Conservation (phyloP, 1,140 invertebrate species). For the Brachionus rubens region DNA sequence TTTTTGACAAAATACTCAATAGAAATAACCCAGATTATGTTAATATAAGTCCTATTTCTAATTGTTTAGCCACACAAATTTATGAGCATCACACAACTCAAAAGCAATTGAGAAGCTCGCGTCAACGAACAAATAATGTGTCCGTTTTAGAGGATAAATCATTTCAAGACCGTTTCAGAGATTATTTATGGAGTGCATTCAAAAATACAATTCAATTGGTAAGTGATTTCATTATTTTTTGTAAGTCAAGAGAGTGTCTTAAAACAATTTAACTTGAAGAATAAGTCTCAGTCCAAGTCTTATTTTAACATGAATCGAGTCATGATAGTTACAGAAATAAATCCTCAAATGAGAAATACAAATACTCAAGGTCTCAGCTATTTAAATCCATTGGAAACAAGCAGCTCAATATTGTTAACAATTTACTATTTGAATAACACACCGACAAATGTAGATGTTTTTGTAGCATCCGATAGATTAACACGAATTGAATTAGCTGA, state of each 20-base stretch:
- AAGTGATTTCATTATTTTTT: background rate
- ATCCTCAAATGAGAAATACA: conserved; percentile 34
- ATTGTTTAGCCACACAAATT: conserved; percentile 1
- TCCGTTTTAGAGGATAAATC: background rate
- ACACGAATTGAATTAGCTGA: conserved; percentile 18
- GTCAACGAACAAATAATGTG: background rate
- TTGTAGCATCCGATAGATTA: background rate
- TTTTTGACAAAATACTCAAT: conserved; percentile 4
- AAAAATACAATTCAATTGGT: conserved; percentile 4
- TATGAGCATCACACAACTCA: background rate
- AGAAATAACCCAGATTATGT: background rate
- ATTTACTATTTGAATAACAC: conserved; percentile 9
- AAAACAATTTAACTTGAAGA: background rate
- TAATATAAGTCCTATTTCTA: conserved; percentile 1
- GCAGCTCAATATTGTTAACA: background rate
- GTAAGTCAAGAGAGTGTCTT: background rate
- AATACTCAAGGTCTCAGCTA: background rate
- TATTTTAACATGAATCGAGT: conserved; percentile 8
- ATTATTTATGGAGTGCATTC: conserved; percentile 1
- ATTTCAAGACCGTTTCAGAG: background rate
- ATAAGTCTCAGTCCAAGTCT: conserved; percentile 30
- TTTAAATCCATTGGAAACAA: conserved; percentile 10
- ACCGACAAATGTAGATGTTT: conserved; percentile 18
- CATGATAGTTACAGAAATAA: conserved; percentile 20
- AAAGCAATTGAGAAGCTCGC: background rate